Base-by-base conservation (phyloP, 2,888 invertebrate species). In the Bombylius major region DNA sequence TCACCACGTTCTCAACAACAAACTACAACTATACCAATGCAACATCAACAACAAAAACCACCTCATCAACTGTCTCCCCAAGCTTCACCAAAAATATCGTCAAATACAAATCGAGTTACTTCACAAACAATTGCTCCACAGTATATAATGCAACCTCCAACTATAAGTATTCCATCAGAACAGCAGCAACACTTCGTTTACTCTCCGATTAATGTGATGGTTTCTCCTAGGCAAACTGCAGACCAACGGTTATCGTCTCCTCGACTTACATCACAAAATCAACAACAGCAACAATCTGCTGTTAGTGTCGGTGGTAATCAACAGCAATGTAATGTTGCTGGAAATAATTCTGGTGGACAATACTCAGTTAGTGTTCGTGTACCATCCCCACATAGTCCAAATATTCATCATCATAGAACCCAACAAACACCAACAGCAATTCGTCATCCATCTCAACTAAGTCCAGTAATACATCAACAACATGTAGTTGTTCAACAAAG, bases 61-160 rank as follows among this genome's bases (percentile, higher is more conserved):
- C 59, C 45, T 61, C 67, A 5, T 62, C 69, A 11, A 65, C 62
- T 23, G 23, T 23, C 23, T 42, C 39, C 11, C 5, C 32, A 49
- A 13, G 9, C 51, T 5, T 33, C 51, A 23, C 48, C 51, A 33
- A 23, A 23, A 23, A 23, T 23, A 23, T 23, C 23, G 23, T 23
- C 23, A 23, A 23, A 23, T 23, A 23, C 23, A 42, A 42, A 42
- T 3, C 39, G 39, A 23, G 1, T 3, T 23, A 23, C 23, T 23
- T 23, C 23, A 23, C 7, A 42, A 42, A 11, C 39, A 5, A 11
- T 23, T 46, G 65, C 67, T 31, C 70, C 72, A 65, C 74, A 75
- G 56, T 73, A 66, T 9, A 79, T 76, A 60, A 77, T 82, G 70
- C 84, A 83, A 64, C 78, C 84, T 13, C 78, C 85, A 5, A 82